Evolutionary conservation across 2,797 vertebrate species (phyloP), one percentile per base, ranked within the genome.

Genomic region (Xiphophorus birchmanni): DNA sequence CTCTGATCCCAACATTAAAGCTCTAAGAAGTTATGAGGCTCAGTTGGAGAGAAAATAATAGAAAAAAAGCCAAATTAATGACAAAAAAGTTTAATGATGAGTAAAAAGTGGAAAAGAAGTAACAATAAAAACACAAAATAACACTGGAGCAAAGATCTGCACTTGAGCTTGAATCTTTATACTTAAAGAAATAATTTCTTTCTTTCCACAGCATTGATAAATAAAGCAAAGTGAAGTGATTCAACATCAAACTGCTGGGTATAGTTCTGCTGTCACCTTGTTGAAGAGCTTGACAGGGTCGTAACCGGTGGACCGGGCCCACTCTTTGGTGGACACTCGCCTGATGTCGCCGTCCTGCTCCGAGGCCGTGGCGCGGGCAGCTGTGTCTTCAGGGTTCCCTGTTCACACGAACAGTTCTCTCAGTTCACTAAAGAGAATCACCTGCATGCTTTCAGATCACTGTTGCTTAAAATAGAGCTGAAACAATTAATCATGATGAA

Each of bases 261-360:
- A 23, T 29, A 18, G n/a, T 29, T 73, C 21, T 72, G 10, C 52
- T 65, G 18, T 23, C 93, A 99, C 99, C 98, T 99, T 99, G 85
- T 98, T 98, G 90, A 99, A 99, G 85, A 99, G 96, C 90, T 99
- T 99, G 81, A 97, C 89, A 0, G 98, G 91, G 88, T 99, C 96
- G 0, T 98, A 99, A 77, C 97, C 97, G 1, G 97, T 99, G 87
- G 97, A 98, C 71, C 97, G 97, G 72, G 98, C 98, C 99, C 99
- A 99, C 23, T 97, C 96, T 91, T 99, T 99, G 75, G 98, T 99
- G 80, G 98, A 99, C 82, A 99, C 93, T 3, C 98, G 97, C 83
- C 97, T 99, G 91, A 99, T 97, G 84, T 98, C 98, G 26, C 98
- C 98, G 40, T 99, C 97, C 90, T 97, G 97, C 90, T 97, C 97